Base-by-base conservation (phyloP, 2,797 vertebrate species). In the Falco cherrug region DNA sequence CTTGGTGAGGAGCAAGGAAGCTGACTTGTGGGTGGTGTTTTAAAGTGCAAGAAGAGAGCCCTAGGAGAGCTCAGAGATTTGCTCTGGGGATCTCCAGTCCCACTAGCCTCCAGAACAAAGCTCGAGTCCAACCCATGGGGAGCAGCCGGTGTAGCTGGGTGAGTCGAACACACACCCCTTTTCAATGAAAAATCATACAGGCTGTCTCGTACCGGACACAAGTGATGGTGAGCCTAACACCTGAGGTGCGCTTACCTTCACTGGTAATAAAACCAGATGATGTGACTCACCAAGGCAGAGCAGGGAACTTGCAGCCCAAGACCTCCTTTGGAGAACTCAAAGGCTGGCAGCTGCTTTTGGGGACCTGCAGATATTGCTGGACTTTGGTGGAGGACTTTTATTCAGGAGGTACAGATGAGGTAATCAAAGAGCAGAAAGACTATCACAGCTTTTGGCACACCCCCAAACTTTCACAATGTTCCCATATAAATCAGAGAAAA, bases 201-300 rank as follows among this genome's bases (percentile, higher is more conserved):
- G 24, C 8, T n/a, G 9, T 25, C 67, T 54, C 8, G 0, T 12
- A 16, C 4, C 41, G 51, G 56, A 47, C 29, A 7, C 2, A 4
- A 59, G 39, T 22, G 13, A 39, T 8, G 63, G 10, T 26, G 28
- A 89, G 54, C 31, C 18, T 39, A 29, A 1, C 28, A 7, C 6
- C 76, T 1, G 12, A 10, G n/a, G 7, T 33, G 41, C 18, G 60
- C 41, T 22, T n/a, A 4, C 11, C 29, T 48, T 29, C 10, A 6
- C 35, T 10, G 24, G 8, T 19, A 35, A 56, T 3, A n/a, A 64
- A 79, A 16, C 4, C 41, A 21, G 45, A 43, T 4, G 31, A 20
- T 0, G 3, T 11, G 57, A 15, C 20, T 29, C 57, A 5, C 33
- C 9, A 43, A 8, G 71, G 37, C 50, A 48, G 47, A 68, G 81